Base-by-base conservation (phyloP, 2,888 invertebrate species). In the Syrphus vitripennis region DNA sequence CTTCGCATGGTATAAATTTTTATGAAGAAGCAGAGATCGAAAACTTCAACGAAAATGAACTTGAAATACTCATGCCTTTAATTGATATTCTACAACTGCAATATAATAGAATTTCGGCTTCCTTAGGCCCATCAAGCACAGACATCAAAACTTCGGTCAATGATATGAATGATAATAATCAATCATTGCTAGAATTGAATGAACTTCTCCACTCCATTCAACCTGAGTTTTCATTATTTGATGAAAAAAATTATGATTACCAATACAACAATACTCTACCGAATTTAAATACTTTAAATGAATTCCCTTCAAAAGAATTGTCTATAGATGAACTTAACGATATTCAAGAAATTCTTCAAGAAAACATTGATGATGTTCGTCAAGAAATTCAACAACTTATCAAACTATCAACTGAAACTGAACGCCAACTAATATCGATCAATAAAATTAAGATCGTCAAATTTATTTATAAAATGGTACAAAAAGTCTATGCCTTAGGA, bases 371-470 rank as follows among this genome's bases (percentile, higher is more conserved):
- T 19, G 63, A 83, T 4, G 83, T 80, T 0, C 16, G n/a, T 0
- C 0, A 50, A 5, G 29, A 57, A 31, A 65, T 83, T 12, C 26
- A 67, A 21, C 16, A 24, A 9, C 19, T 83, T 2, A 48, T 83
- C 3, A 26, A 48, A 1, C 34, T 40, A 1, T 75, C 70, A 4
- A 57, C 57, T 5, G 29, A 67, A 50, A 59, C 50, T 12, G 70
- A 63, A 53, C 59, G 16, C 29, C 40, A n/a, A 3, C 50, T 83
- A 0, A 37, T 80, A 10, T 57, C 75, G 12, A 83, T 83, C 6
- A 71, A 80, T 16, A 83, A 67, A 59, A 71, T 80, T 3, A 83
- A 80, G 40, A 75, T 83, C 10, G 0, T 71, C 7, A 80, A 75
- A 65, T 83, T 53, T 19, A 75, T 83, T 10, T 70, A 65, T 14